Percentiles rank a stretch among this genome's conserved stretches.
phyloP scores from a whole-genome alignment of 2,888 invertebrate genomes.

The Clostera curtula region DNA sequence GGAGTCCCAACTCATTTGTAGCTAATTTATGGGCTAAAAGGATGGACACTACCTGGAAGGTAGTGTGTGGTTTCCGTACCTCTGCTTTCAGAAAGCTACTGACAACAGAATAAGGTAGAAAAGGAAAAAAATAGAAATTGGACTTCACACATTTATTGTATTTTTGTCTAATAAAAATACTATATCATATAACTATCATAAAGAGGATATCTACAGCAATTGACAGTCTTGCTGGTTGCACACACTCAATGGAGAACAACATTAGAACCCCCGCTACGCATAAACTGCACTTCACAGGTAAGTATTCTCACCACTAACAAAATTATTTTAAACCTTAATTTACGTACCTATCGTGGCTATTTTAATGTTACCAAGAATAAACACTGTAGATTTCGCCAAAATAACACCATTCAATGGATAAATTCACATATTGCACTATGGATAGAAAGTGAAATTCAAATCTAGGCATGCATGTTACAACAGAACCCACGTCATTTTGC shows the following conservation, averaged over 20 bases:
- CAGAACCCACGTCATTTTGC: too few species aligned
- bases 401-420: constrained; percentile 55
- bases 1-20: too few species aligned
- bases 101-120: constrained; percentile 1
- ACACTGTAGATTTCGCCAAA: constrained; percentile 43
- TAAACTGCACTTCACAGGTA: constrained; percentile 30
- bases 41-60: too few species aligned
- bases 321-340: constrained; percentile 50
- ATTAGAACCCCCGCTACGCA: constrained; percentile 41
- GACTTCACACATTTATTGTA: constrained; percentile 76
- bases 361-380: constrained; percentile 34
- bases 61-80: too few species aligned
- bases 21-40: too few species aligned
- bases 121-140: constrained; percentile 34
- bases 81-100: too few species aligned
- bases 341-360: constrained; percentile 55
- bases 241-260: constrained; percentile 53
- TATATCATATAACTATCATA: constrained; percentile 66
- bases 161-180: constrained; percentile 75
- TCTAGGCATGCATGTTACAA: not conserved
- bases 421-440: constrained; percentile 59
- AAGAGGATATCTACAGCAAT: constrained; percentile 71
- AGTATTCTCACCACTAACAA: constrained; percentile 38
- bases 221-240: constrained; percentile 71
- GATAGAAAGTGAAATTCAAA: constrained; percentile 9